Conservation (phyloP, 2,797 vertebrate genomes). For the Helostoma temminkii region DNA sequence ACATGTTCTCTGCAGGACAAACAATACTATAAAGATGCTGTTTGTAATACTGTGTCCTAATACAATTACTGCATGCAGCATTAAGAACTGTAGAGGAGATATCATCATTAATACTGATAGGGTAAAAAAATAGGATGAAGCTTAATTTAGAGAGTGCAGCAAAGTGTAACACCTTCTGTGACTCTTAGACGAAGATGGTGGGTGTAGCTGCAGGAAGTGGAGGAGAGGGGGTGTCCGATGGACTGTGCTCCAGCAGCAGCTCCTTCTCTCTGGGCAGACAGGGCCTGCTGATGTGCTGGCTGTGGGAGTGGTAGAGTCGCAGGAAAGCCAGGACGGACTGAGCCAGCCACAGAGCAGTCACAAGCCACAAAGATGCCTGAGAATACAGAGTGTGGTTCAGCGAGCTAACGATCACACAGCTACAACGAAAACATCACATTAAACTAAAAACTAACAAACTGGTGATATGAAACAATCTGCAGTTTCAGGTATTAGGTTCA, state of each 20-base stretch:
- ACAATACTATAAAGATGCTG: neutral
- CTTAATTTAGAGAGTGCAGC: neutral
- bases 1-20: neutral
- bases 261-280: conserved; percentile 86
- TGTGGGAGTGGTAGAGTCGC: conserved; percentile 87
- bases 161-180: neutral
- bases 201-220: conserved; percentile 67
- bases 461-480: too few species aligned
- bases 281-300: conserved; percentile 80
- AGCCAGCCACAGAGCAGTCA: conserved; percentile 82
- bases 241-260: conserved; percentile 77
- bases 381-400: conserved; percentile 1
- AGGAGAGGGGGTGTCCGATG: conserved; percentile 69
- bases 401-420: neutral
- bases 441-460: too few species aligned
- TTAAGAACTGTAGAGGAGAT: neutral
- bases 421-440: neutral
- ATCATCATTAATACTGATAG: neutral
- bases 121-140: neutral
- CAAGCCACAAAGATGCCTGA: conserved; percentile 84
- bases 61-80: conserved; percentile 9
- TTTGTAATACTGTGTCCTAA: neutral
- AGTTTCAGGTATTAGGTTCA: too few species aligned
- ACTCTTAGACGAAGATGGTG: conserved; percentile 68
- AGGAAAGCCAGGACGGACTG: conserved; percentile 86